phyloP scores from a whole-genome alignment of 1,140 invertebrate species.

The Sycobia sp. region DNA sequence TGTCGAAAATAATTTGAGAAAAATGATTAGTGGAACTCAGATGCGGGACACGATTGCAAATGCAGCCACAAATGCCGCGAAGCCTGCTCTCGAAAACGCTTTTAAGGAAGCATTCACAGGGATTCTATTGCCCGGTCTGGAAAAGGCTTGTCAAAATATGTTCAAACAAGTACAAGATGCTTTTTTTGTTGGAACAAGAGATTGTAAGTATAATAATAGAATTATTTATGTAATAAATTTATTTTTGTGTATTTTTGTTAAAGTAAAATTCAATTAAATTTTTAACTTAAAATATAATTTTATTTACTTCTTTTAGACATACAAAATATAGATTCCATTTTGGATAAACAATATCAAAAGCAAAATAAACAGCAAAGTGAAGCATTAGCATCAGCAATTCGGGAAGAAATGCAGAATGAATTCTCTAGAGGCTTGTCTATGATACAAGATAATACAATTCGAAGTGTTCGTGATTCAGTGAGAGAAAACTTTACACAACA shows the following conservation, averaged over 20 bases:
- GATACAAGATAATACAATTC: slow-evolving; percentile 51
- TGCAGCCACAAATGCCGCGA: slow-evolving; percentile 69
- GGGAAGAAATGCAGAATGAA: slow-evolving; percentile 54
- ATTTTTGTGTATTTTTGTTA: background rate
- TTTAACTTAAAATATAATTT: background rate
- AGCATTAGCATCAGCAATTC: slow-evolving; percentile 44
- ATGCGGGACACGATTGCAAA: slow-evolving; percentile 76
- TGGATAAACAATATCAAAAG: slow-evolving; percentile 51
- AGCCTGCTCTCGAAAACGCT: slow-evolving; percentile 70
- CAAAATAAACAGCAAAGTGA: slow-evolving; percentile 52
- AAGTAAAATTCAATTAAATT: background rate
- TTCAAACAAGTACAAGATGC: slow-evolving; percentile 86
- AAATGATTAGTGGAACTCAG: slow-evolving; percentile 75
- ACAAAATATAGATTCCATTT: slow-evolving; percentile 48
- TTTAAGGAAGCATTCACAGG: slow-evolving; percentile 78
- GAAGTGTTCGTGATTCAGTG: slow-evolving; percentile 52
- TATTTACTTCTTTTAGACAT: slow-evolving; percentile 47
- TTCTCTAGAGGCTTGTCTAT: slow-evolving; percentile 45
- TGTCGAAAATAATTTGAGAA: slow-evolving; percentile 78
- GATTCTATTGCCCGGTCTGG: slow-evolving; percentile 80
- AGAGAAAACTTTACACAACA: slow-evolving; percentile 57
- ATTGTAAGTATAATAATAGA: slow-evolving; percentile 74
- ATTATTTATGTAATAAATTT: no score
- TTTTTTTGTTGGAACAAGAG: slow-evolving; percentile 83
- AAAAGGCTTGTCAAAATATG: slow-evolving; percentile 82